phyloP scores from a whole-genome alignment of 2,888 invertebrate genomes.

The Ephialtes manifestator region DNA sequence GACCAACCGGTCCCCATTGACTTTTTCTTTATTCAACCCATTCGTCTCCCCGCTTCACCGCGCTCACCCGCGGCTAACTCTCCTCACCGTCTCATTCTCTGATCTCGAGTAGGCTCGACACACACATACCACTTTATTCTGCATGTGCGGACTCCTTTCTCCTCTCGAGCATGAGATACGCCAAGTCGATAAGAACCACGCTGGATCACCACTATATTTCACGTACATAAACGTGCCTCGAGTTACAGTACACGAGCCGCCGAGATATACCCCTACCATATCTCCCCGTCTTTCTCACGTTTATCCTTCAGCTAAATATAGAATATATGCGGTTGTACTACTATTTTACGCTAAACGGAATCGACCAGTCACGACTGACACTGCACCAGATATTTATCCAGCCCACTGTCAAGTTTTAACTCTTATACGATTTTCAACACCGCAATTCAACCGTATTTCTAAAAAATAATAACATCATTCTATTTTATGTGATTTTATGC shows the following conservation, averaged over 20 bases:
- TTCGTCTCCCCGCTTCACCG: slow-evolving; percentile 65
- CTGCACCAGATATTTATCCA: background rate
- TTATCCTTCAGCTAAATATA: slow-evolving; percentile 73
- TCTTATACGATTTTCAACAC: background rate
- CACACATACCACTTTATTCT: background rate
- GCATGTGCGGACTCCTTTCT: slow-evolving; percentile 63
- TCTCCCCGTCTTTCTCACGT: slow-evolving; percentile 63
- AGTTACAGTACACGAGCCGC: slow-evolving; percentile 41
- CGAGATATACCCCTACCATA: slow-evolving; percentile 9
- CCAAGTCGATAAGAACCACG: slow-evolving; percentile 72
- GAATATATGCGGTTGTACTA: slow-evolving; percentile 59
- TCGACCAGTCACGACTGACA: slow-evolving; percentile 17
- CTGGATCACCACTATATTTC: slow-evolving; percentile 63
- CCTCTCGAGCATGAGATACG: slow-evolving; percentile 71
- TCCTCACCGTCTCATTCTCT: slow-evolving; percentile 59
- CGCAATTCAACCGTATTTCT: background rate
- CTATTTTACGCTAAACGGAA: slow-evolving; percentile 61
- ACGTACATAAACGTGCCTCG: slow-evolving; percentile 63
- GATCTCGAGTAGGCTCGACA: slow-evolving; percentile 40
- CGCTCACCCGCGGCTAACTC: slow-evolving; percentile 33
- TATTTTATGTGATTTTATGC: too few relatives aligned
- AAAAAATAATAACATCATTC: background rate
- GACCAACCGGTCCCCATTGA: slow-evolving; percentile 85
- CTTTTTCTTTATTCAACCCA: slow-evolving; percentile 83
- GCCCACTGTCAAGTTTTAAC: background rate